A percentile compares a stretch with the other conserved stretches of the same genome.
Evolutionary conservation across 2,113 vertebrate genomes (phyloP).

Genomic region (Poeciliopsis turrubarensis): DNA sequence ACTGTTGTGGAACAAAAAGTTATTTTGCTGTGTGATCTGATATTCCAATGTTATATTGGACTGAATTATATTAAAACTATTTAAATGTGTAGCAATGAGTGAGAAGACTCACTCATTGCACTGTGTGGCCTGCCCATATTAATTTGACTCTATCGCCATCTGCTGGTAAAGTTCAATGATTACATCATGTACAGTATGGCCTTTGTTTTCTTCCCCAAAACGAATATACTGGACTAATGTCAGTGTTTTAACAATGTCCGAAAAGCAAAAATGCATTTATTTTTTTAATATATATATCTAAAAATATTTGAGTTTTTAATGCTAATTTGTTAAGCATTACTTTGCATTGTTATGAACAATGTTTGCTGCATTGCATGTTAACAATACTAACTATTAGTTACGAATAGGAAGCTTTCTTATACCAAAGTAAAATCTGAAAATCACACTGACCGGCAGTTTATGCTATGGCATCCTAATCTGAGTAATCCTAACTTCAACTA

Average conservation of each 20-base stretch:
- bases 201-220: neutral
- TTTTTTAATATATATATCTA: too few relatives aligned
- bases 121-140: neutral
- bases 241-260: neutral
- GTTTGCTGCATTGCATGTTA: neutral
- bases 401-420: neutral
- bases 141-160: conserved; percentile 49
- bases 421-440: too few relatives aligned
- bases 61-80: neutral
- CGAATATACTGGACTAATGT: neutral
- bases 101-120: neutral
- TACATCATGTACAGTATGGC: too few relatives aligned
- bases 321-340: neutral
- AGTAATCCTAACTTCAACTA: neutral
- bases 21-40: too few relatives aligned
- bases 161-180: conserved; percentile 33
- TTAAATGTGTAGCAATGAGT: neutral
- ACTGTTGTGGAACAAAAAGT: neutral
- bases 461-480: neutral
- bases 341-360: neutral
- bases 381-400: neutral
- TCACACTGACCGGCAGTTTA: too few relatives aligned
- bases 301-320: too few relatives aligned
- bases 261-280: too few relatives aligned
- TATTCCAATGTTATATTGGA: too few relatives aligned